Evolutionary conservation across 2,888 invertebrate species (phyloP).

Genomic region (Euplexia lucipara): DNA sequence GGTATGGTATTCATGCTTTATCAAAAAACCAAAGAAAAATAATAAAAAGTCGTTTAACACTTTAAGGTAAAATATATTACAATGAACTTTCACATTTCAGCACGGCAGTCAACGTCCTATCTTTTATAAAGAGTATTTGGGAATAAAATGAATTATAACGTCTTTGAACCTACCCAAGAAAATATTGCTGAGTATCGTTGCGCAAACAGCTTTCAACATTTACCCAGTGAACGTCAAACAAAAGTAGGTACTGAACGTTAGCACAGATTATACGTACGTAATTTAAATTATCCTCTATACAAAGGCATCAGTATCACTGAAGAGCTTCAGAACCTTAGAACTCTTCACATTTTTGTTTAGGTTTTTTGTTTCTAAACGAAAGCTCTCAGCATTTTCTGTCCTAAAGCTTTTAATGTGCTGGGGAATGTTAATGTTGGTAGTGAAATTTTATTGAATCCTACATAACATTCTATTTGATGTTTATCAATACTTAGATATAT

Average conservation of each 20-base stretch:
- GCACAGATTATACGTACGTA: constrained; percentile 41
- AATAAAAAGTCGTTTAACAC: no score
- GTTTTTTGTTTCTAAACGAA: constrained; percentile 28
- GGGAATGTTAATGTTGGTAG: neutral
- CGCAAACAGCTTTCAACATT: constrained; percentile 46
- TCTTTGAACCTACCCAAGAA: constrained; percentile 21
- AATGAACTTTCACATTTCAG: neutral
- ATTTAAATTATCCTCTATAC: constrained; percentile 34
- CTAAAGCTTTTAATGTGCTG: constrained; percentile 1
- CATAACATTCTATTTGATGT: no score
- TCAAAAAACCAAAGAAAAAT: no score
- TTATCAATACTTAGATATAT: no score
- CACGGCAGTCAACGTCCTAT: neutral
- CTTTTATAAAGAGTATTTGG: constrained; percentile 21
- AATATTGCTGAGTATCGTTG: constrained; percentile 29
- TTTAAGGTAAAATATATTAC: neutral
- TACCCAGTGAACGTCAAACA: constrained; percentile 42
- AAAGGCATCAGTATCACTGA: constrained; percentile 28
- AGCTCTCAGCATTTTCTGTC: constrained; percentile 8
- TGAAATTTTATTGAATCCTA: neutral
- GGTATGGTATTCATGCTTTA: no score
- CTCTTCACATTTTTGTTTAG: constrained; percentile 19
- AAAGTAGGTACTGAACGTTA: constrained; percentile 42
- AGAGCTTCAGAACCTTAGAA: constrained; percentile 27
- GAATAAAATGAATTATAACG: constrained; percentile 22